These are phyloP conservation scores for Teinopalpus imperialis DNA, from an alignment of 2,888 invertebrate genomes.

Conservation along the genomic window DNA sequence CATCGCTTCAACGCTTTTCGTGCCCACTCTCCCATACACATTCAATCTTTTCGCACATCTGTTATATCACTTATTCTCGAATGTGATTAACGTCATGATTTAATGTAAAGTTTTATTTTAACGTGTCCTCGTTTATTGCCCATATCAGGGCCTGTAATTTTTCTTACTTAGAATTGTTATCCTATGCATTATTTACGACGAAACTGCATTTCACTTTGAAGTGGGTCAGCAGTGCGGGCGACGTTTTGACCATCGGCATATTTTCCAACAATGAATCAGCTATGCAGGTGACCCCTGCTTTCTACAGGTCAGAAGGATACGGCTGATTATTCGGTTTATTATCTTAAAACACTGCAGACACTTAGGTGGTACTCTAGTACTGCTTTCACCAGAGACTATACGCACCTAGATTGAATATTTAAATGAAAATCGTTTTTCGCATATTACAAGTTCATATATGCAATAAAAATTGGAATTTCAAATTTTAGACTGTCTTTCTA, in stretches of 20 bases:
- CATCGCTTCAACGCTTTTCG: constrained; percentile 32
- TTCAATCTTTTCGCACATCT: constrained; percentile 27
- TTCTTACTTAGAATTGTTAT: constrained; percentile 10
- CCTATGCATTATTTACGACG: constrained; percentile 19
- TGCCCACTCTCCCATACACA: constrained; percentile 30
- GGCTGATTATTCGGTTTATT: constrained; percentile 42
- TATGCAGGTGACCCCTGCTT: constrained; percentile 55
- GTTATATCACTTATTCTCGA: constrained; percentile 30
- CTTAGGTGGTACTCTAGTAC: constrained; percentile 29
- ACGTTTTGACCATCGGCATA: constrained; percentile 45
- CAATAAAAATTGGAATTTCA: no score
- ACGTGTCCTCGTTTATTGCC: background rate
- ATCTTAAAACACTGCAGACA: constrained; percentile 34
- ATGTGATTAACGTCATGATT: constrained; percentile 6
- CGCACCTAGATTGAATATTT: constrained; percentile 11
- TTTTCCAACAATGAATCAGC: constrained; percentile 51
- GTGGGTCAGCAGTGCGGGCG: constrained; percentile 35
- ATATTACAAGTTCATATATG: no score
- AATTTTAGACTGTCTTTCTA: no score
- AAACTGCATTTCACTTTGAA: constrained; percentile 52
- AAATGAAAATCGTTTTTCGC: constrained; percentile 8
- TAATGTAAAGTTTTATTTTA: constrained; percentile 2
- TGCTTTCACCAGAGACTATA: constrained; percentile 37
- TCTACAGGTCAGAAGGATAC: constrained; percentile 52
- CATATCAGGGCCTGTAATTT: constrained; percentile 1